These are phyloP conservation scores for Lobophora halterata DNA, from an alignment of 2,888 invertebrate genomes.

Conservation along the genomic window DNA sequence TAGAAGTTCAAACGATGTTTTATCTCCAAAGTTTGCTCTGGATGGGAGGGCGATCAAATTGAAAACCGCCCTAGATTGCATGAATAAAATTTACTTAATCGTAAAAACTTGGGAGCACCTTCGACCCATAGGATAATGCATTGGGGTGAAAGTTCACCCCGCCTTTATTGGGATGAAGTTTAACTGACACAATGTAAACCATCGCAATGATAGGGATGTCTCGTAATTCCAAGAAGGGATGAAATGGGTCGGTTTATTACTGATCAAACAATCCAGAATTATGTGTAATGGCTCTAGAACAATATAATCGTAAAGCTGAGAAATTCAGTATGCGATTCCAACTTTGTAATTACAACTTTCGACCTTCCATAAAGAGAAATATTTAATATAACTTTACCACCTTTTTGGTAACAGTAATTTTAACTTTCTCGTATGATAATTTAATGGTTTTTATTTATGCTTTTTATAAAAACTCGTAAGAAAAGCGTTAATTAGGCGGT, in stretches of 20 bases:
- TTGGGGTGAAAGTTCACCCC: conserved; percentile 27
- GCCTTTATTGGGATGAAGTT: conserved; percentile 31
- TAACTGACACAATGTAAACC: conserved; percentile 31
- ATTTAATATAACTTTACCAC: too few species aligned
- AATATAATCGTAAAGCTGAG: conserved; percentile 5
- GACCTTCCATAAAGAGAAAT: too few species aligned
- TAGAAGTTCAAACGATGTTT: conserved; percentile 56
- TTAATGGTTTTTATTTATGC: too few species aligned
- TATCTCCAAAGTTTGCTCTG: conserved; percentile 52
- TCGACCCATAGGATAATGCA: conserved; percentile 31
- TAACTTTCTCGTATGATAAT: too few species aligned
- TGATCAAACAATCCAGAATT: conserved; percentile 14
- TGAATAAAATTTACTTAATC: conserved; percentile 71
- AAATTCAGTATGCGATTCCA: not conserved
- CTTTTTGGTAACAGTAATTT: too few species aligned
- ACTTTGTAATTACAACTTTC: too few species aligned
- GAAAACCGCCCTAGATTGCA: conserved; percentile 55
- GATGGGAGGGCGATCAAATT: conserved; percentile 61
- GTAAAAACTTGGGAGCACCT: conserved; percentile 53
- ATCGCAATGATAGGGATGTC: conserved; percentile 27
- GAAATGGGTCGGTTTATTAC: conserved; percentile 13
- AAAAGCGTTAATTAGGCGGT: too few species aligned
- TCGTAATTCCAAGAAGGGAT: conserved; percentile 16
- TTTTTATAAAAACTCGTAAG: too few species aligned
- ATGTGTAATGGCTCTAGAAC: conserved; percentile 15